Percentiles rank a stretch among this genome's conserved stretches.
phyloP scores from a whole-genome alignment of 1,140 invertebrate species.

The Metaphire vulgaris region DNA sequence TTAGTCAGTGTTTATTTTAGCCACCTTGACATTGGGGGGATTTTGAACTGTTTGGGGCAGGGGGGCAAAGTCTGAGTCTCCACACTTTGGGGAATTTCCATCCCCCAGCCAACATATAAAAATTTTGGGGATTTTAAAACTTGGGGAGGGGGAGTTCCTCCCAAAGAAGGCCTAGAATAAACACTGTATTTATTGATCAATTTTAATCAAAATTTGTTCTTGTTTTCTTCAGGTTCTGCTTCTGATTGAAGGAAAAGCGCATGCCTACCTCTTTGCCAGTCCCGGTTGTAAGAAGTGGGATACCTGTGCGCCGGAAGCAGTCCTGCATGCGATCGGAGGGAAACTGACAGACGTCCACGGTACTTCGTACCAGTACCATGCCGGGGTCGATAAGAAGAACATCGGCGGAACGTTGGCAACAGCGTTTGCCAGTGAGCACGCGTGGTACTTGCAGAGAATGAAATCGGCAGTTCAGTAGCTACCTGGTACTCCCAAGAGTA shows the following conservation, averaged over 20 bases:
- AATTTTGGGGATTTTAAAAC: no score
- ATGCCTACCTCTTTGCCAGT: constrained; percentile 93
- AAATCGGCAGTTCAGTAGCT: constrained; percentile 20
- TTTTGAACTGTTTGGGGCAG: no score
- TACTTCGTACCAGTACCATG: constrained; percentile 43
- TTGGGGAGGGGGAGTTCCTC: no score
- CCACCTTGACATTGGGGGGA: no score
- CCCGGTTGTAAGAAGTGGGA: constrained; percentile 97
- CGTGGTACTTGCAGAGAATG: constrained; percentile 62
- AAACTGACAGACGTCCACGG: constrained; percentile 84
- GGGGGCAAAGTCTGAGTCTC: no score
- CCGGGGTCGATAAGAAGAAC: constrained; percentile 62
- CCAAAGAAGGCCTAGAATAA: no score
- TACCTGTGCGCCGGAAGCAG: constrained; percentile 92
- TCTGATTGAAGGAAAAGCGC: constrained; percentile 85
- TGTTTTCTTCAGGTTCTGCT: constrained; percentile 64
- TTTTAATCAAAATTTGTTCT: no score
- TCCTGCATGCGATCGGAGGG: constrained; percentile 64
- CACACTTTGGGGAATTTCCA: no score
- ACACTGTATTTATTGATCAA: no score
- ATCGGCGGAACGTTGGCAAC: constrained; percentile 79
- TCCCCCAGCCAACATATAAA: no score
- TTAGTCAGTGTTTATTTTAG: no score
- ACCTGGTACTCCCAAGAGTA: no score
- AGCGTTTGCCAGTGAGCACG: constrained; percentile 60